phyloP scores from a whole-genome alignment of 2,888 invertebrate species.

The Gastrophysa polygoni region DNA sequence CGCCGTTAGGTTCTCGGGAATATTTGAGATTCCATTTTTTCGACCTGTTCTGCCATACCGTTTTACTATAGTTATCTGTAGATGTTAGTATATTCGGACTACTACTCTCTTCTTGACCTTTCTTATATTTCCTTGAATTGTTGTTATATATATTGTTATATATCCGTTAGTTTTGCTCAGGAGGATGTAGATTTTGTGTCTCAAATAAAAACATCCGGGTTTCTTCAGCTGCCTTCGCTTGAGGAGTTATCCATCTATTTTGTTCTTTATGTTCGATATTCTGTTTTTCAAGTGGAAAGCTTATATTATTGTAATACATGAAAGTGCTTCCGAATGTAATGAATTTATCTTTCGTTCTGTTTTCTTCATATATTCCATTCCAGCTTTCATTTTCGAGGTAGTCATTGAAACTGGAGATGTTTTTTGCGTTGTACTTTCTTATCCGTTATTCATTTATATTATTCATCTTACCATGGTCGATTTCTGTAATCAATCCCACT shows the following conservation, averaged over 20 bases:
- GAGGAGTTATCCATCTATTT: neutral
- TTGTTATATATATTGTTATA: neutral
- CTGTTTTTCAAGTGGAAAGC: neutral
- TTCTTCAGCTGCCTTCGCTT: neutral
- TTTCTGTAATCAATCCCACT: neutral
- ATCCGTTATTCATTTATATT: neutral
- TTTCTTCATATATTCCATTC: neutral
- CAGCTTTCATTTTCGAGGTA: neutral
- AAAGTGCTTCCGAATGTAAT: neutral
- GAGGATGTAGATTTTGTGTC: neutral
- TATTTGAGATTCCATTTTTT: neutral
- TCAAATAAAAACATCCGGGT: neutral
- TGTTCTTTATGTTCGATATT: neutral
- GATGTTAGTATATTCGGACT: neutral
- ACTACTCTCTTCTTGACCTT: too few species aligned
- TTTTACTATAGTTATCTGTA: neutral
- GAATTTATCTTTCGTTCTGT: neutral
- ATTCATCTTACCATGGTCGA: neutral
- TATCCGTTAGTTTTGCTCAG: neutral
- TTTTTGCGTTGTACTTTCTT: neutral
- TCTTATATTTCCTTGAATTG: neutral
- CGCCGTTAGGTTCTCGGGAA: too few species aligned
- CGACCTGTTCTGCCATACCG: neutral
- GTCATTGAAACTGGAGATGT: neutral
- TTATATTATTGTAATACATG: neutral